Conservation (phyloP, 2,113 vertebrate species). For the Ciconia boyciana region DNA sequence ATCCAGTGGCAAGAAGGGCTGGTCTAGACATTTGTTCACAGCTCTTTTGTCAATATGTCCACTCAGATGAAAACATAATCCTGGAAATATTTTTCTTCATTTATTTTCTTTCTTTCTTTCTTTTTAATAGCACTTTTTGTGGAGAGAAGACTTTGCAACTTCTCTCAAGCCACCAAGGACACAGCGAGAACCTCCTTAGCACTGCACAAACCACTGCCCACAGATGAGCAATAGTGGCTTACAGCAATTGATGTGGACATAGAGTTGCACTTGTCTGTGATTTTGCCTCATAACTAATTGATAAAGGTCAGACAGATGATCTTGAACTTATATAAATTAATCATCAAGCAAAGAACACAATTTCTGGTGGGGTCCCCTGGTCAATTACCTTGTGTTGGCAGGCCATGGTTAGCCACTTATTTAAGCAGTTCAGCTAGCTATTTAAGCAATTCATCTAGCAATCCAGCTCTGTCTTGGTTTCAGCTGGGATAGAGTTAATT, state of each 20-base stretch:
- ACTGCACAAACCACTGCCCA: background rate
- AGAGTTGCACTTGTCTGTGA: background rate
- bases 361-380: background rate
- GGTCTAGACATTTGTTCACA: background rate
- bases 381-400: background rate
- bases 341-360: background rate
- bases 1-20: background rate
- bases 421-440: background rate
- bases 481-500: too few relatives aligned
- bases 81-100: background rate
- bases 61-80: background rate
- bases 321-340: background rate
- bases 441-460: background rate
- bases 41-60: background rate
- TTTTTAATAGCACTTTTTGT: background rate
- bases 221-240: background rate
- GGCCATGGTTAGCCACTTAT: background rate
- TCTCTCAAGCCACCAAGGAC: background rate
- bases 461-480: background rate
- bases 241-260: rapidly evolving
- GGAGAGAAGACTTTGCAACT: background rate
- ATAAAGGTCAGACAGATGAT: background rate
- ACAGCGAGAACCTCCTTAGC: background rate
- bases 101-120: background rate
- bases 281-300: background rate